Percentiles rank a stretch among this genome's conserved stretches.
Conservation (phyloP, 2,113 vertebrate genomes). For the Zosterops japonicus region DNA sequence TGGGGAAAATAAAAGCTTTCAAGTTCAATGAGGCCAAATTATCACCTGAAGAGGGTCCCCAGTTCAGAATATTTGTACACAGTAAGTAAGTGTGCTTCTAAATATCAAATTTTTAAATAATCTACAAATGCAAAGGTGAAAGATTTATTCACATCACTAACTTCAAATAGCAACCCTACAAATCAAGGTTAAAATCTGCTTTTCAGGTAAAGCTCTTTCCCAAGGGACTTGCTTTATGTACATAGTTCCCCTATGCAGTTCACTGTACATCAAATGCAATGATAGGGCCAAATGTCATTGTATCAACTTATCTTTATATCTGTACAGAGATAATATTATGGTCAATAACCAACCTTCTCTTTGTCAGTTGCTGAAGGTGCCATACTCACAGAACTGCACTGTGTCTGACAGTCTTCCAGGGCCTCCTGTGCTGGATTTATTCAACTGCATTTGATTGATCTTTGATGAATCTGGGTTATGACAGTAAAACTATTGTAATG, state of each 20-base stretch:
- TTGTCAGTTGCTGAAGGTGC: background rate
- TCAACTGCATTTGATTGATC: background rate
- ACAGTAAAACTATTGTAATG: background rate
- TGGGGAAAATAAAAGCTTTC: background rate
- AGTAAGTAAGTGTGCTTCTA: background rate
- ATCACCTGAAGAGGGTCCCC: background rate
- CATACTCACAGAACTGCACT: background rate
- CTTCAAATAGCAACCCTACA: background rate
- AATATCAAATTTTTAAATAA: conserved; percentile 10
- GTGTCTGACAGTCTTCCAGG: background rate
- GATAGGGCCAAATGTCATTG: background rate
- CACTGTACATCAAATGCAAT: background rate
- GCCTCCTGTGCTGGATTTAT: background rate
- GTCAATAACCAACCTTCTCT: background rate
- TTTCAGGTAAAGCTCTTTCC: background rate
- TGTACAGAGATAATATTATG: background rate
- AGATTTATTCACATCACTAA: background rate
- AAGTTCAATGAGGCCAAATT: background rate
- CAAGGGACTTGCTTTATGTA: background rate
- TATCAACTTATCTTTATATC: background rate
- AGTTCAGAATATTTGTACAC: background rate
- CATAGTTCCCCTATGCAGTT: background rate
- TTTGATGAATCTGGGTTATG: background rate
- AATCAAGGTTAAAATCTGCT: background rate
- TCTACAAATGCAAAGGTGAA: background rate